These are phyloP conservation scores for Gisinianus flammeolus DNA, from an alignment of 2,888 invertebrate species.

Conservation along the genomic window DNA sequence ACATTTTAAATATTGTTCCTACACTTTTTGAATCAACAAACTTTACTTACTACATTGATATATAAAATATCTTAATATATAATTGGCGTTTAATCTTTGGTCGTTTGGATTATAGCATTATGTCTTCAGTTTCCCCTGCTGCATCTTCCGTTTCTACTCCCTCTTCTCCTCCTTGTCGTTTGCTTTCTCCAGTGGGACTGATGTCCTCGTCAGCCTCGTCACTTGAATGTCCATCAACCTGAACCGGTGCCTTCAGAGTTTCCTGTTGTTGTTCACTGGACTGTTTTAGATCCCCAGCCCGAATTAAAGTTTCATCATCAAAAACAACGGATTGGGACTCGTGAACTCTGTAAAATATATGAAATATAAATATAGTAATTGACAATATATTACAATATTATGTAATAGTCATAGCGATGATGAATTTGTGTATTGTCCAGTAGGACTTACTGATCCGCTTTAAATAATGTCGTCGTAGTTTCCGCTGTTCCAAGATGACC, in stretches of 20 bases:
- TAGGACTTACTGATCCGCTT: neutral
- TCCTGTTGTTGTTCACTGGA: neutral
- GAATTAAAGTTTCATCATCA: neutral
- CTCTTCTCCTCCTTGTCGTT: neutral
- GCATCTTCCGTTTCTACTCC: neutral
- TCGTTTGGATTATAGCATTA: too few species aligned
- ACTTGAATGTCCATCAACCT: neutral
- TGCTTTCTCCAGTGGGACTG: neutral
- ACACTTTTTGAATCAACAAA: too few species aligned
- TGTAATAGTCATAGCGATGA: too few species aligned
- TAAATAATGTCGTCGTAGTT: conserved; percentile 17
- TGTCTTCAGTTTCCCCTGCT: too few species aligned
- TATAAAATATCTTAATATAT: too few species aligned
- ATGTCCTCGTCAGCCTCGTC: neutral
- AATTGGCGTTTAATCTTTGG: too few species aligned
- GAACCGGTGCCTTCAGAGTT: neutral
- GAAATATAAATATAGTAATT: neutral
- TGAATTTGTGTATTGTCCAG: too few species aligned
- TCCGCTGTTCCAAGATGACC: neutral
- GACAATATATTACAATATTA: too few species aligned
- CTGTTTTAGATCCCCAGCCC: neutral
- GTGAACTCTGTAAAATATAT: neutral
- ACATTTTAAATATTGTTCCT: too few species aligned
- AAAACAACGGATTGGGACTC: neutral
- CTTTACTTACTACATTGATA: too few species aligned